A percentile compares a stretch with the other conserved stretches of the same genome.
Evolutionary conservation across 2,888 invertebrate genomes (phyloP).

Genomic region (Amphimallon solstitiale): DNA sequence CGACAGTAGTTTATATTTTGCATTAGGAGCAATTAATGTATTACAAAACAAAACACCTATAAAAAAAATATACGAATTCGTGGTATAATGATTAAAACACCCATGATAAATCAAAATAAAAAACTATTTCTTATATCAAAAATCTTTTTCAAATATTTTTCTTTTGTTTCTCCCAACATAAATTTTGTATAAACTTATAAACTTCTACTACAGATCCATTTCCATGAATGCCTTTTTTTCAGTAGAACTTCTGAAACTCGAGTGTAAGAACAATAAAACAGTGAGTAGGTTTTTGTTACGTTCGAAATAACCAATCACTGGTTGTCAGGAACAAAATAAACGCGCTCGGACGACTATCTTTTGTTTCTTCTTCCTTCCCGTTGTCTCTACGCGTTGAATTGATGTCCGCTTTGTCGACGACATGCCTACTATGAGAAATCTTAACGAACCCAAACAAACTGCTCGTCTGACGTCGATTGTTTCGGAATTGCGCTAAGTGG

Average conservation of each 20-base stretch:
- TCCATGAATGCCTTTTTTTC: conserved; percentile 6
- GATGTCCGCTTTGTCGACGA: not conserved
- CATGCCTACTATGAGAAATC: conserved; percentile 15
- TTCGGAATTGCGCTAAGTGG: conserved; percentile 13
- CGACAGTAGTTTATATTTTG: no score
- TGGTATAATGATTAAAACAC: no score
- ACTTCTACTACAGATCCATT: conserved; percentile 16
- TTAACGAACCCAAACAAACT: conserved; percentile 5
- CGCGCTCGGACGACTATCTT: conserved; percentile 12
- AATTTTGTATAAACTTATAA: conserved; percentile 15
- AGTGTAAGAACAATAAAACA: conserved; percentile 19
- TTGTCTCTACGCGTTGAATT: conserved; percentile 2
- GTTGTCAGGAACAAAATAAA: conserved; percentile 26
- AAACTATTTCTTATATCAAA: no score
- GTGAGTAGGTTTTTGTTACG: conserved; percentile 19
- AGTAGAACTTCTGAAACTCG: not conserved
- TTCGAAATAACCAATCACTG: conserved; percentile 24
- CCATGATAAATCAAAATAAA: no score
- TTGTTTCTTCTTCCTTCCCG: conserved; percentile 18
- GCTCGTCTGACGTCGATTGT: conserved; percentile 4
- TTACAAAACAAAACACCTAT: no score
- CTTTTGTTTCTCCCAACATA: not conserved
- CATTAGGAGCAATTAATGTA: not conserved
- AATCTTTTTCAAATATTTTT: no score
- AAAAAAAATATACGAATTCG: no score